Evolutionary conservation across 2,888 invertebrate genomes (phyloP), one percentile per base, ranked within the genome.

Genomic region (Lithophane leautieri): DNA sequence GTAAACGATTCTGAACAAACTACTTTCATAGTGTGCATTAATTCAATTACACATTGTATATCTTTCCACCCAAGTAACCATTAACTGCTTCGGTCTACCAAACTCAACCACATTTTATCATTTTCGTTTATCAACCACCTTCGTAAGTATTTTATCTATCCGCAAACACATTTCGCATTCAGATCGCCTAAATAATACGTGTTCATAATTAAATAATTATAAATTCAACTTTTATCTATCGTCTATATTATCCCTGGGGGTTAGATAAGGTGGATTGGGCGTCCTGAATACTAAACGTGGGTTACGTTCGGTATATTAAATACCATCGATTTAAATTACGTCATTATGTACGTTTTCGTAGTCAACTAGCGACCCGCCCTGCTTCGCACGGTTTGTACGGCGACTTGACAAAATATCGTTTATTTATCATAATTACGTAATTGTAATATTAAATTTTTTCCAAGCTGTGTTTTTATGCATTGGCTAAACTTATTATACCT

Each of bases 141-240:
- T 52, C 50, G 2, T n/a, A 44, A 58, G 6, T 69, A 40, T 42
- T 50, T 3, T 44, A 19, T 22, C 50, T 34, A 47, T 9, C n/a
- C 14, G 40, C 47, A 11, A 40, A 44, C 19, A 28, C 22, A 76
- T 73, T 83, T 62, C 14, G 68, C 47, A 83, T 80, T 82, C 76
- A 77, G 25, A 52, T 62, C 73, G 40, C 28, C 28, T 73, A 70
- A 61, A 75, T 63, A 74, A 63, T 81, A 83, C 83, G 81, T 83
- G 81, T 74, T 74, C 74, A 68, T 83, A 81, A 73, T 83, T 34
- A 71, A 72, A 80, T 71, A 77, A 84, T 84, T 83, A 81, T 71
- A 78, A 72, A 84, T 82, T 82, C 73, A 4, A 74, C 63, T 84
- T 84, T 84, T 84, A 82, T 84, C 84, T 75, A 63, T 77, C 34